Evolutionary conservation across 23 tunicate species (phyloP), one percentile per base, ranked within the genome.

Genomic region (Clavelina lepadiformis): DNA sequence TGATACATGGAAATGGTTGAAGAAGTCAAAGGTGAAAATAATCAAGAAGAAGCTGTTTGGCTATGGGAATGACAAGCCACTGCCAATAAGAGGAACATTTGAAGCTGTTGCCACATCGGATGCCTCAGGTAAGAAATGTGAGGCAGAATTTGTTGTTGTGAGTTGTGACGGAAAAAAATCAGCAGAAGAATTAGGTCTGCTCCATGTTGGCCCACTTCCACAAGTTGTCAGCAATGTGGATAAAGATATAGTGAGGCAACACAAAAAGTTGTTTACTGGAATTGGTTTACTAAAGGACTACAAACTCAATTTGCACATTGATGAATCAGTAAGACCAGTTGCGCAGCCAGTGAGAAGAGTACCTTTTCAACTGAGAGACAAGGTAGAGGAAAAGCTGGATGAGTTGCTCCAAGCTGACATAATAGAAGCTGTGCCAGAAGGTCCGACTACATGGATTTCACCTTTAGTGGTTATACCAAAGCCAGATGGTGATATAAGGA

Each of bases 401-500:
- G 75, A 69, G 54, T 31, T 54, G 46, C 46, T 53, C 3, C 20
- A 53, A 15, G 19, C 37, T 30, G 75, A 69, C 46, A 69, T 69
- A n/a, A 69, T 69, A n/a, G 46, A 70, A 56, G 68, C 55, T 19
- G 68, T 34, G 11, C 67, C 68, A 19, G 73, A 67, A 3, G 76
- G 76, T 4, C 27, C 65, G n/a, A 54, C 65, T 3, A 30, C 62
- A 18, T 70, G 76, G 76, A 54, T 58, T 11, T 54, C 65, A 11
- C 68, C 68, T 21, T 13, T 67, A 24, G 33, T 49, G 35, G 73
- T 49, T 49, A 22, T 49, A 4, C 73, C 73, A 21, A 67, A 67
- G 22, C n/a, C 8, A 27, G 68, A 63, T 63, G 68, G 50, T 7
- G 25, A 35, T 36, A 21, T 63, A 3, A 27, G 50, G 3, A 35